A percentile compares a stretch with the other conserved stretches of the same genome.
These are phyloP conservation scores for Macrosoma leucophasiata DNA, from an alignment of 2,888 invertebrate genomes.

Conservation along the genomic window DNA sequence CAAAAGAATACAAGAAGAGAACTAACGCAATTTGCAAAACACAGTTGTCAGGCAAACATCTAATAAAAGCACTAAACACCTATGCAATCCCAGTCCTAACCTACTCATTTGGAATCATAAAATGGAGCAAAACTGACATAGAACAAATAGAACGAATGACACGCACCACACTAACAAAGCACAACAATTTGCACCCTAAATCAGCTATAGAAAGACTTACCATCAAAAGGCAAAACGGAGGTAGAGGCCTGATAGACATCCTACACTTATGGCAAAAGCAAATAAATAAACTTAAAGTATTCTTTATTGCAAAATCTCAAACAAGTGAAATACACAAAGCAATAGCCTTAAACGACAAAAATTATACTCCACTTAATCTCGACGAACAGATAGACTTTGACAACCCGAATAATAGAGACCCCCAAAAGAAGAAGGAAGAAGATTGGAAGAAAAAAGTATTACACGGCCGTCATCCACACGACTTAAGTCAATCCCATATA, in stretches of 20 bases:
- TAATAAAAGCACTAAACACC: no score
- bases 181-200: background rate
- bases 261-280: background rate
- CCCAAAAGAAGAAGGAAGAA: conserved; percentile 1
- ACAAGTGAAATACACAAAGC: no score
- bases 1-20: no score
- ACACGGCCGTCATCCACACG: conserved; percentile 6
- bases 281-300: background rate
- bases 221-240: background rate
- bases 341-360: no score
- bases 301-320: background rate
- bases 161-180: background rate
- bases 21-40: no score
- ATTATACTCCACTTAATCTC: no score
- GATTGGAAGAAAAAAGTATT: conserved; percentile 5
- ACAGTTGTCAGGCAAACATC: no score
- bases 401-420: no score
- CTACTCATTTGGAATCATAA: conserved; percentile 4
- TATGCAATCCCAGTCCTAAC: conserved; percentile 4
- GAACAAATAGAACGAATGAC: background rate
- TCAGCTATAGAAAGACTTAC: background rate
- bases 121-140: conserved; percentile 2
- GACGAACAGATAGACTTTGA: no score
- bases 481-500: conserved; percentile 22
- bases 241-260: background rate